Conservation (phyloP, 2,888 invertebrate genomes). For the Drosophila bunnanda region DNA sequence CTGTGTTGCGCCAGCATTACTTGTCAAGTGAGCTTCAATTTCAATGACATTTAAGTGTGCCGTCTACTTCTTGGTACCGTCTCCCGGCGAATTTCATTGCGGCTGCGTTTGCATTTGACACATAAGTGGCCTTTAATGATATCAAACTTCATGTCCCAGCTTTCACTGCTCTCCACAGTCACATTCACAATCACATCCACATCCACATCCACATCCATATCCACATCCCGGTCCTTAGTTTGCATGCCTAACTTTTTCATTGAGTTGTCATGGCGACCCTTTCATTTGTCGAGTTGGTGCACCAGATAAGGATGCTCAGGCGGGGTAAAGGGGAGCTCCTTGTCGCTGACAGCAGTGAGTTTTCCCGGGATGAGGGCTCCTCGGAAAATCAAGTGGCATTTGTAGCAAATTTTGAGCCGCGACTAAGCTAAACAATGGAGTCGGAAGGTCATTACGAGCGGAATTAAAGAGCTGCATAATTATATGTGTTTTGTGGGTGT, state of each 20-base stretch:
- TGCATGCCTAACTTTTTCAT: constrained; percentile 67
- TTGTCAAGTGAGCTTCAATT: constrained; percentile 71
- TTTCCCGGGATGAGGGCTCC: constrained; percentile 12
- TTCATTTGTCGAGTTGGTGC: constrained; percentile 56
- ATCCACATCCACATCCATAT: constrained; percentile 30
- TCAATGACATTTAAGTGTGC: constrained; percentile 71
- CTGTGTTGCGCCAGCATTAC: constrained; percentile 61
- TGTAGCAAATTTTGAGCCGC: constrained; percentile 18
- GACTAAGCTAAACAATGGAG: constrained; percentile 13
- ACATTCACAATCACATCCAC: not conserved
- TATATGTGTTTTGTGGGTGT: not conserved
- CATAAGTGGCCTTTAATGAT: constrained; percentile 76
- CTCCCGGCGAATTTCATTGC: constrained; percentile 34
- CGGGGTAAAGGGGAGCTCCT: constrained; percentile 6
- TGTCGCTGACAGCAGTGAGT: constrained; percentile 16
- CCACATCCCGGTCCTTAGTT: constrained; percentile 49
- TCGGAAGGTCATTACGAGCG: constrained; percentile 37
- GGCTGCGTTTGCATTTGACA: constrained; percentile 72
- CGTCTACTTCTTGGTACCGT: constrained; percentile 34
- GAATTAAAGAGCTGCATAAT: not conserved
- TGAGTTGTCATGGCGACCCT: constrained; percentile 58
- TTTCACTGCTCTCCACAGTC: constrained; percentile 45
- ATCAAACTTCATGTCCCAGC: constrained; percentile 64
- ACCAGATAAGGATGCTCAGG: constrained; percentile 41
- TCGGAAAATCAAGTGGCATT: constrained; percentile 46